Conservation (phyloP, 1,140 invertebrate genomes). For the Brachionus rubens region DNA sequence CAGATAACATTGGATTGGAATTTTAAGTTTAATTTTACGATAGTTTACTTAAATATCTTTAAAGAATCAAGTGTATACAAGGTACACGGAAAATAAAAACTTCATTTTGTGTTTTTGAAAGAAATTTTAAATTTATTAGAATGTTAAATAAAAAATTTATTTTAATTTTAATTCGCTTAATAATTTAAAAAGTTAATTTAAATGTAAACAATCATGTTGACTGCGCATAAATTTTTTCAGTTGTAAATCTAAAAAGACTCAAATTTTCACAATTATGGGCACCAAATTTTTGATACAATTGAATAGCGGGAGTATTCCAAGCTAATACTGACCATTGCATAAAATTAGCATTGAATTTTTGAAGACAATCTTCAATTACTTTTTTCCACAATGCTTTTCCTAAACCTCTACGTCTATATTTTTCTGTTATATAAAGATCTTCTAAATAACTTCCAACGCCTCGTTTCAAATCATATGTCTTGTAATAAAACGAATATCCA, state of each 20-base stretch:
- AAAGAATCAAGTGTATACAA: too few species aligned
- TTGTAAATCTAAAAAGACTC: constrained; percentile 7
- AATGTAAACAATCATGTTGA: too few species aligned
- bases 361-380: constrained; percentile 22
- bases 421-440: constrained; percentile 40
- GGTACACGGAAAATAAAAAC: too few species aligned
- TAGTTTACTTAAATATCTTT: too few species aligned
- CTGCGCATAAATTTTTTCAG: constrained; percentile 13
- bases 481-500: constrained; percentile 34
- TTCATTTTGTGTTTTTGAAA: too few species aligned
- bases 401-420: constrained; percentile 1
- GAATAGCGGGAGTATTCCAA: constrained; percentile 39
- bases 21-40: too few species aligned
- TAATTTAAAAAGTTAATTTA: too few species aligned
- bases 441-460: constrained; percentile 32
- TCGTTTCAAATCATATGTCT: constrained; percentile 12
- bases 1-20: too few species aligned
- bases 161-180: too few species aligned
- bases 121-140: too few species aligned
- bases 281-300: constrained; percentile 21
- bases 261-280: constrained; percentile 1
- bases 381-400: constrained; percentile 22
- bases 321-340: constrained; percentile 42
- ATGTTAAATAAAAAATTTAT: too few species aligned
- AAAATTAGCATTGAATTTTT: constrained; percentile 3